Evolutionary conservation across 2,797 vertebrate species (phyloP).

Genomic region (Loriculus beryllinus): DNA sequence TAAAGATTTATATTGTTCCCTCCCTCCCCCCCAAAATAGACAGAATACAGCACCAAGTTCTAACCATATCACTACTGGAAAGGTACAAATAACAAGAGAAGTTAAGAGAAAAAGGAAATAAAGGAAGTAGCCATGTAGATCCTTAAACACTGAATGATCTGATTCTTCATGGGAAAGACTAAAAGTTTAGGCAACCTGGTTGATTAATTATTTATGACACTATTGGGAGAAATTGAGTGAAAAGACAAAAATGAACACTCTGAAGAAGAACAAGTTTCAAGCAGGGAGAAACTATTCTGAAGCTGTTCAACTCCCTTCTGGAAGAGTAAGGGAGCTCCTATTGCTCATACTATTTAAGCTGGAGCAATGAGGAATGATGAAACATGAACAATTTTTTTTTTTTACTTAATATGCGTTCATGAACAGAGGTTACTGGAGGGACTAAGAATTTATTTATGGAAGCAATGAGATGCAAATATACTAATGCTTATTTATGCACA

Average conservation of each 20-base stretch:
- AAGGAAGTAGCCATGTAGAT: neutral
- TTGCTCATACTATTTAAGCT: neutral
- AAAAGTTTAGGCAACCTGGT: neutral
- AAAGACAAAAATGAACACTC: conserved; percentile 7
- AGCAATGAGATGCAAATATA: conserved; percentile 65
- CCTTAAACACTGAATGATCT: neutral
- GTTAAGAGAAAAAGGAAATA: neutral
- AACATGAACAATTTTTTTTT: neutral
- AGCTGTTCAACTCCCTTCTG: neutral
- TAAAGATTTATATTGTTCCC: neutral
- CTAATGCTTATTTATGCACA: conserved; percentile 65
- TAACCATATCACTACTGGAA: neutral
- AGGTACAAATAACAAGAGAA: neutral
- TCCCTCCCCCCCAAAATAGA: neutral
- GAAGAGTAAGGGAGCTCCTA: neutral
- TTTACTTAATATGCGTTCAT: neutral
- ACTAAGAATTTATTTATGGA: conserved; percentile 41
- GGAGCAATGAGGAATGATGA: neutral
- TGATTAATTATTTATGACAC: conserved; percentile 19
- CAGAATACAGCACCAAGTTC: neutral
- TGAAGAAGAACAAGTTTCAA: conserved; percentile 28
- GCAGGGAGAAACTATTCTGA: neutral
- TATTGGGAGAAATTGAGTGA: neutral
- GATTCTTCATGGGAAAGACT: neutral
- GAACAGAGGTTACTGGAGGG: conserved; percentile 16